Percentiles rank a stretch among this genome's conserved stretches.
These are phyloP conservation scores for Lepidostoma basale DNA, from an alignment of 1,140 invertebrate genomes.

Conservation along the genomic window DNA sequence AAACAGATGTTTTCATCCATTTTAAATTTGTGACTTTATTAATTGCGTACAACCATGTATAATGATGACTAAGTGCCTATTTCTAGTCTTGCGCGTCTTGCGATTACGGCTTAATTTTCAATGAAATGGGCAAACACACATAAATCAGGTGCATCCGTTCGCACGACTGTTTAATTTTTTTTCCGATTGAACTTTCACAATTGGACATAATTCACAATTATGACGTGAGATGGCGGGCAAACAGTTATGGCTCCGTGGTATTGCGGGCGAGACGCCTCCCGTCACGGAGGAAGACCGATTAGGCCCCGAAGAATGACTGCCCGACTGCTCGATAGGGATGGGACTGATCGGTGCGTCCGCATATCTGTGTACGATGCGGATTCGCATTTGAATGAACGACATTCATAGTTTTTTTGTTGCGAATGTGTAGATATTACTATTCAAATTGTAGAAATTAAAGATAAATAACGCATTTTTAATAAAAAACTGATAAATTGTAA, in stretches of 20 bases:
- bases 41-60: not conserved
- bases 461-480: too few species aligned
- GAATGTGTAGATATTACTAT: too few species aligned
- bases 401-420: too few species aligned
- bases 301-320: not conserved
- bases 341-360: not conserved
- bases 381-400: too few species aligned
- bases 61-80: not conserved
- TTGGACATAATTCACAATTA: slow-evolving; percentile 21
- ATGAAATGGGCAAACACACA: not conserved
- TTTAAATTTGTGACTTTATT: not conserved
- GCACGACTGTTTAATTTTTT: not conserved
- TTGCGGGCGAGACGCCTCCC: not conserved
- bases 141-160: slow-evolving; percentile 4
- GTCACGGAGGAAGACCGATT: slow-evolving; percentile 3
- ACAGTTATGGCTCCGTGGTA: not conserved
- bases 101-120: not conserved
- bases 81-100: not conserved
- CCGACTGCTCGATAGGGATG: not conserved
- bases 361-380: too few species aligned
- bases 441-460: too few species aligned
- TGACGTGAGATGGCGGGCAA: not conserved
- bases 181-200: not conserved
- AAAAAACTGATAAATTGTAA: too few species aligned
- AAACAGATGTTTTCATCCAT: too few species aligned